phyloP scores from a whole-genome alignment of 2,888 invertebrate genomes.

The Athetis lepigone region DNA sequence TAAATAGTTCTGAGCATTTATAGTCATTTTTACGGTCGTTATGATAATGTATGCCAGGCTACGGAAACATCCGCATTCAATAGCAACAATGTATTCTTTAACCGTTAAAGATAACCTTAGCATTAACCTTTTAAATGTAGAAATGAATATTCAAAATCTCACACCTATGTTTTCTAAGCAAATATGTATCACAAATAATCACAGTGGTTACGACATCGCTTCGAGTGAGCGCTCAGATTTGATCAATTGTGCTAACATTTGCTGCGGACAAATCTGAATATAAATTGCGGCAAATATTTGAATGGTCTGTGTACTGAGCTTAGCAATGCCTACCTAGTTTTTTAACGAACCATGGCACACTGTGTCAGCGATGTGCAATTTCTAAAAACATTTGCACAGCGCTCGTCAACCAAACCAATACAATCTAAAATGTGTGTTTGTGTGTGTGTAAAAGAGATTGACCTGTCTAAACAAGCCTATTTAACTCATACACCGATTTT shows the following conservation, averaged over 20 bases:
- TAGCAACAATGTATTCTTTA: conserved; percentile 26
- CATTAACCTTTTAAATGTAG: conserved; percentile 45
- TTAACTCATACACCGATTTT: conserved; percentile 14
- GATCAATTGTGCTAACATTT: conserved; percentile 31
- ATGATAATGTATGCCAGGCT: conserved; percentile 37
- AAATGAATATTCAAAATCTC: conserved; percentile 26
- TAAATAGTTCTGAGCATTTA: conserved; percentile 27
- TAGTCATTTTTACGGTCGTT: conserved; percentile 30
- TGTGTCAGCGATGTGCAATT: conserved; percentile 17
- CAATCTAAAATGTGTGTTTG: conserved; percentile 13
- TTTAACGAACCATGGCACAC: background rate
- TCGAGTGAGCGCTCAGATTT: conserved; percentile 7
- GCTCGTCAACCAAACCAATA: conserved; percentile 7
- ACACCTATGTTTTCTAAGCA: conserved; percentile 26
- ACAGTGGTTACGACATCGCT: conserved; percentile 29
- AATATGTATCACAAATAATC: conserved; percentile 41
- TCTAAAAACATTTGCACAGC: conserved; percentile 15
- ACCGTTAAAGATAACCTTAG: conserved; percentile 34
- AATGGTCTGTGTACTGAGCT: background rate
- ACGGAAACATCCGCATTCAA: conserved; percentile 45
- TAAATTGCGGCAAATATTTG: conserved; percentile 33
- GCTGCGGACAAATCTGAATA: conserved; percentile 2
- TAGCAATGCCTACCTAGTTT: conserved; percentile 15
- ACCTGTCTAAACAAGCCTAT: conserved; percentile 29
- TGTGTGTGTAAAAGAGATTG: conserved; percentile 20